These are phyloP conservation scores for Alviniconcha marisindica DNA, from an alignment of 1,140 invertebrate genomes.

Conservation along the genomic window DNA sequence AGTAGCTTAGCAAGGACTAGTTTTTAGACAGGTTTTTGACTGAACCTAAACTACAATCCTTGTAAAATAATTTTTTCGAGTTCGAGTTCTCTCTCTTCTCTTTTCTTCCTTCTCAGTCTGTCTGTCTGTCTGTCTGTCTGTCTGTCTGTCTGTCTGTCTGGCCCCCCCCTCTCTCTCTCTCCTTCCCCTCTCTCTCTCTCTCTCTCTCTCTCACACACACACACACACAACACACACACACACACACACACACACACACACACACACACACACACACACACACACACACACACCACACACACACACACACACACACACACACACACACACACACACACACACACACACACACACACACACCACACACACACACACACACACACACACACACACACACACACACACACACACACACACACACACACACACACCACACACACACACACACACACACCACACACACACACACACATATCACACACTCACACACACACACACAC, in stretches of 20 bases:
- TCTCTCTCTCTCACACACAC: not conserved
- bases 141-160: too few species aligned
- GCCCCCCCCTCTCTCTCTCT: not conserved
- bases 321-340: too few species aligned
- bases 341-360: too few species aligned
- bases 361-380: too few species aligned
- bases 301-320: not conserved
- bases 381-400: not conserved
- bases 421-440: not conserved
- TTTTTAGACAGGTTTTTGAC: not conserved
- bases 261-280: constrained; percentile 1
- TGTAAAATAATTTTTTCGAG: not conserved
- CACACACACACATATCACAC: constrained; percentile 10
- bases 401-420: too few species aligned
- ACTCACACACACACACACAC: not conserved
- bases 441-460: not conserved
- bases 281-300: not conserved
- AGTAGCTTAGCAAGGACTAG: not conserved
- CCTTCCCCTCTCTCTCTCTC: not conserved
- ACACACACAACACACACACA: not conserved
- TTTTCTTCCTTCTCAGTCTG: too few species aligned
- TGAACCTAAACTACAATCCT: not conserved
- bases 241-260: constrained; percentile 9
- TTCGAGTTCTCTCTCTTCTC: not conserved
- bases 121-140: too few species aligned